A percentile compares a stretch with the other conserved stretches of the same genome.
phyloP scores from a whole-genome alignment of 2,113 vertebrate genomes.

The Psophia crepitans region DNA sequence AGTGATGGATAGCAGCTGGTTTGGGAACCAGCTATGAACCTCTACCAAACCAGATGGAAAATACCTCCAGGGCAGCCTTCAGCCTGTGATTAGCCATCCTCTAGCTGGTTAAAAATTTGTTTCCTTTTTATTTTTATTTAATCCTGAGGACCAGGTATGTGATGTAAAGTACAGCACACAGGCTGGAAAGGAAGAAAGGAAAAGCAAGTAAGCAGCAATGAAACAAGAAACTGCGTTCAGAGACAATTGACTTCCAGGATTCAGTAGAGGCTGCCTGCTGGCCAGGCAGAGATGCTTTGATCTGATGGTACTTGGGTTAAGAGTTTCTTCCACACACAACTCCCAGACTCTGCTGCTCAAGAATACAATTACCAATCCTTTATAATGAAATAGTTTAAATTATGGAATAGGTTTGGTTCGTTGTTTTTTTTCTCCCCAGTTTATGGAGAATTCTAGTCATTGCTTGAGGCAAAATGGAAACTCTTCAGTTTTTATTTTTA shows the following conservation, averaged over 20 bases:
- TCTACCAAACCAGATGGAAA: neutral
- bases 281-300: neutral
- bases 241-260: neutral
- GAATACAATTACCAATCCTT: neutral
- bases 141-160: neutral
- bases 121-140: neutral
- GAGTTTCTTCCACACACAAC: neutral
- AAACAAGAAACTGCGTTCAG: neutral
- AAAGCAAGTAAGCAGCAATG: neutral
- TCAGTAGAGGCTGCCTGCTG: neutral
- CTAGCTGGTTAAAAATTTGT: neutral
- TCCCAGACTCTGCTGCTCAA: neutral
- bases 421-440: neutral
- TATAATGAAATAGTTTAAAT: neutral
- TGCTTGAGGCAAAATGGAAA: neutral
- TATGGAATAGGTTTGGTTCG: neutral
- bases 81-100: neutral
- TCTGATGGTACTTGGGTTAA: accelerated
- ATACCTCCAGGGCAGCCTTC: neutral
- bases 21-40: neutral
- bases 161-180: neutral
- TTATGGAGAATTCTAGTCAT: neutral
- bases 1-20: neutral
- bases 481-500: neutral
- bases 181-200: neutral